Conservation (phyloP, 1,140 invertebrate genomes). For the Ruditapes philippinarum region DNA sequence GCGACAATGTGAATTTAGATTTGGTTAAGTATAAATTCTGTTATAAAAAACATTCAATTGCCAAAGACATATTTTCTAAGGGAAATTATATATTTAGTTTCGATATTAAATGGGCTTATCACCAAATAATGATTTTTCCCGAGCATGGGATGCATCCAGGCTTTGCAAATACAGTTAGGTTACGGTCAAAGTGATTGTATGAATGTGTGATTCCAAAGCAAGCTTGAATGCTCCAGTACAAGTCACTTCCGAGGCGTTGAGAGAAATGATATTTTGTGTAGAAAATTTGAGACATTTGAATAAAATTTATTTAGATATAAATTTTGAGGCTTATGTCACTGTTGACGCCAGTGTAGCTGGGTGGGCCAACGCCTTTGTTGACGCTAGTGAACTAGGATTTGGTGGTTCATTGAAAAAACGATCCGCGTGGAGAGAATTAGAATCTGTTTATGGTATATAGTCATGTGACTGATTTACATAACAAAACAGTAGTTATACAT, state of each 20-base stretch:
- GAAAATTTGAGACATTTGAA: too few species aligned
- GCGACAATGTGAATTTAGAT: too few species aligned
- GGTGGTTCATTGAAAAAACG: too few species aligned
- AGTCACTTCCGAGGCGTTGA: neutral
- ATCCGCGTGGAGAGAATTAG: too few species aligned
- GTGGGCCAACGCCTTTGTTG: too few species aligned
- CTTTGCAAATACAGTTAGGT: constrained; percentile 11
- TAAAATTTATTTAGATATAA: too few species aligned
- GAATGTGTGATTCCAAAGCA: neutral
- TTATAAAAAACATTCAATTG: neutral
- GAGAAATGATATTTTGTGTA: too few species aligned
- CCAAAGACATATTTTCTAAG: neutral
- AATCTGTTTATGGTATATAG: too few species aligned
- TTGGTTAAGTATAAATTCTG: neutral
- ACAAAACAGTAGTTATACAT: constrained; percentile 2
- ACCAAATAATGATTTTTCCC: constrained; percentile 25
- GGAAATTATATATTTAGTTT: neutral
- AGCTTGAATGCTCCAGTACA: constrained; percentile 19
- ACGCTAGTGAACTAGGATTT: too few species aligned
- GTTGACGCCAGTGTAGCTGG: too few species aligned
- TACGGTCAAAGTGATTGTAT: constrained; percentile 35
- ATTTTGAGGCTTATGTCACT: too few species aligned
- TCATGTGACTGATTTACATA: too few species aligned
- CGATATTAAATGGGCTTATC: constrained; percentile 34
- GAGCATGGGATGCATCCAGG: neutral